Base-by-base conservation (phyloP, 2,888 invertebrate species). In the Biston stratarius region DNA sequence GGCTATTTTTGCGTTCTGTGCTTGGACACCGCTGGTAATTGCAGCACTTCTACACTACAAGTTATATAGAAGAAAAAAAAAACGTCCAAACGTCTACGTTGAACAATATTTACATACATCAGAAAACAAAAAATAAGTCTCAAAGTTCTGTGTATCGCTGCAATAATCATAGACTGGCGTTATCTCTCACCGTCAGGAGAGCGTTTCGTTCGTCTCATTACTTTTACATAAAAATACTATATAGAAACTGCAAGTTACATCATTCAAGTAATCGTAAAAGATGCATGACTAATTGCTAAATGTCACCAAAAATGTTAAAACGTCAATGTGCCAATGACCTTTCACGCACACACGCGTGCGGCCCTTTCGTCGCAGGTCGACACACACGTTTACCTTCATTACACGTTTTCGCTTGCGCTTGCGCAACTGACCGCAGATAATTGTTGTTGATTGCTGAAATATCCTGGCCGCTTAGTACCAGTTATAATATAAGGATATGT, bases 361-460 rank as follows among this genome's bases (percentile, higher is more conserved):
- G 52, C 72, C 61, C 61, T 72, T 81, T 74, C 64, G 73, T 72
- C 45, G 44, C 57, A 69, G 61, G 60, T 61, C 56, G 40, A 59
- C 14, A 48, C 68, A 74, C 67, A 74, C 65, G 74, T 60, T 73
- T 71, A 69, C 71, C 72, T 75, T 74, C 76, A 64, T 64, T 69
- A 64, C 58, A 57, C 62, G 72, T 69, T 73, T 73, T 71, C 71
- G 69, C 69, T 38, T 67, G 62, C 69, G 67, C 58, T 78, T 79
- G 74, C 77, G 75, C 79, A 79, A 80, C 70, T 57, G 49, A 69
- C 72, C 70, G 69, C 64, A 60, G 61, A 67, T 75, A 73, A 77
- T 76, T 76, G 74, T 73, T 64, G 68, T 60, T 69, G 56, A 62
- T 64, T 77, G 75, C 72, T 71, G 72, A 77, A 79, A 78, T 74